Evolutionary conservation across 1,140 invertebrate genomes (phyloP).

Genomic region (Tribolium madens): DNA sequence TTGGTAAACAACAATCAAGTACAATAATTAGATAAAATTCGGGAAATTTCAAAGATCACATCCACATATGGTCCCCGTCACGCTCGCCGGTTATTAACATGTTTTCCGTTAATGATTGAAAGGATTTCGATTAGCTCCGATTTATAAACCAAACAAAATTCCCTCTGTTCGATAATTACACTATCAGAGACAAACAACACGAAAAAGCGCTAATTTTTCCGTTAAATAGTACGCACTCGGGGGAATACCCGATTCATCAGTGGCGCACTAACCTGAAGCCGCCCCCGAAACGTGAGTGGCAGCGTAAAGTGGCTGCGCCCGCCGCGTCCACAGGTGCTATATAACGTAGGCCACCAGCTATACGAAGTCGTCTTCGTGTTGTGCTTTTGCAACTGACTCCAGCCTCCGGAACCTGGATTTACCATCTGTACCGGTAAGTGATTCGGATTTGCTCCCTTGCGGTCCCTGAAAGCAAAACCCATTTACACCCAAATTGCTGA

Average conservation of each 20-base stretch:
- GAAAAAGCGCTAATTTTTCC: background rate
- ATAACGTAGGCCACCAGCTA: constrained; percentile 41
- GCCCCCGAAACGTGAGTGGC: constrained; percentile 35
- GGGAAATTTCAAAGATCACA: constrained; percentile 2
- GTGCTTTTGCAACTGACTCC: constrained; percentile 23
- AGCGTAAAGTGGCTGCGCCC: constrained; percentile 44
- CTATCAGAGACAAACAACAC: constrained; percentile 5
- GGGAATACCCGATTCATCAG: constrained; percentile 25
- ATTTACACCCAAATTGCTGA: background rate
- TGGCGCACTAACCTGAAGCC: constrained; percentile 33
- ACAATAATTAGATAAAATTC: background rate
- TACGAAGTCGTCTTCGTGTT: constrained; percentile 41
- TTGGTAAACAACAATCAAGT: background rate
- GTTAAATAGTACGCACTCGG: constrained; percentile 1
- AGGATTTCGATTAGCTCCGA: constrained; percentile 22
- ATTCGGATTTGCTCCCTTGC: background rate
- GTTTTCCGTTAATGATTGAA: constrained; percentile 26
- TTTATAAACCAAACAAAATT: constrained; percentile 27
- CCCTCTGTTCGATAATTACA: constrained; percentile 5
- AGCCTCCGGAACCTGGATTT: constrained; percentile 32
- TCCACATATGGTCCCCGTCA: constrained; percentile 16
- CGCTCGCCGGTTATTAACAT: constrained; percentile 5
- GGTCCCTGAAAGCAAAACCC: background rate
- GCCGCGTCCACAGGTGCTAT: constrained; percentile 44
- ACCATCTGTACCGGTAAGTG: constrained; percentile 34